These are phyloP conservation scores for Herpetotheres cachinnans DNA, from an alignment of 2,113 vertebrate genomes.

Conservation along the genomic window DNA sequence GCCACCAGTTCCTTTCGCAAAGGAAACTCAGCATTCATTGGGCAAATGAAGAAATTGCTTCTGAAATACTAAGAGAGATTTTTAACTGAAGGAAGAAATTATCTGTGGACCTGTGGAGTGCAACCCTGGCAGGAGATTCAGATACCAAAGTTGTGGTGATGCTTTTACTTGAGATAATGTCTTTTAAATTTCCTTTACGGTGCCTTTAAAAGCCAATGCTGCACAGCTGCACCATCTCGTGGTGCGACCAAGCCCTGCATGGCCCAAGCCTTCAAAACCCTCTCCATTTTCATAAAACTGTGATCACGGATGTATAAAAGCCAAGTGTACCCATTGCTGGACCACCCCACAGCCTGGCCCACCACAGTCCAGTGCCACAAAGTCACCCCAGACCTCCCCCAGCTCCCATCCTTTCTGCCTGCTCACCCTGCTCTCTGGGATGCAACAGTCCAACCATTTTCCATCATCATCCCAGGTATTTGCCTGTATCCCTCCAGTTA, in stretches of 20 bases:
- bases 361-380: rapidly evolving
- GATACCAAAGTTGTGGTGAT: background rate
- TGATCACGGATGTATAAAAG: rapidly evolving
- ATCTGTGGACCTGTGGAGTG: rapidly evolving
- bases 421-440: background rate
- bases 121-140: background rate
- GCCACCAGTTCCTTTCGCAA: background rate
- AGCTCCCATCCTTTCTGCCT: background rate
- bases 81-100: background rate
- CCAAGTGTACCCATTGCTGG: background rate
- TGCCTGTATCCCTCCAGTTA: background rate
- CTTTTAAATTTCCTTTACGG: background rate
- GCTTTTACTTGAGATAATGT: background rate
- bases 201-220: background rate
- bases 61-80: background rate
- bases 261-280: background rate
- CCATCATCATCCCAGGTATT: background rate
- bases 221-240: constrained; percentile 56
- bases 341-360: background rate
- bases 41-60: background rate
- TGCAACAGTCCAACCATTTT: background rate
- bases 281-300: rapidly evolving
- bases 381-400: background rate
- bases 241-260: background rate
- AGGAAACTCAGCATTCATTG: background rate